Evolutionary conservation across 2,113 vertebrate species (phyloP).

Genomic region (Neolamprologus caudopunctatus): DNA sequence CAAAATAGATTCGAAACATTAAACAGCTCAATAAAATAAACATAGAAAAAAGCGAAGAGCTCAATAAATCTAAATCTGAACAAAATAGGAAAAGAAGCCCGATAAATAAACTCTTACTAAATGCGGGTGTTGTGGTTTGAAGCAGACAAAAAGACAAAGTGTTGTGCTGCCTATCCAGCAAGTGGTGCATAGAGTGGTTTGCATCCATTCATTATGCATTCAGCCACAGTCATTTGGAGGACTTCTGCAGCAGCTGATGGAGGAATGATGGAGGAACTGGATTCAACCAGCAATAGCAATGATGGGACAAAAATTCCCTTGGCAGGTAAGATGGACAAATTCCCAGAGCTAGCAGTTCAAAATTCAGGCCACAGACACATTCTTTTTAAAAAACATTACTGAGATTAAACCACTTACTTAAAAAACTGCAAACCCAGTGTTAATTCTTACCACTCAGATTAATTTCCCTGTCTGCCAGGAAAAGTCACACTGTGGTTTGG

Average conservation of each 20-base stretch:
- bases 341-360: not conserved
- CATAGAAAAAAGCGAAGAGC: not conserved
- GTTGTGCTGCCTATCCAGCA: not conserved
- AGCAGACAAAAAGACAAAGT: not conserved
- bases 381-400: not conserved
- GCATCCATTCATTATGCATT: not conserved
- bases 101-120: not conserved
- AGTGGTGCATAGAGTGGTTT: not conserved
- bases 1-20: not conserved
- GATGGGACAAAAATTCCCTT: not conserved
- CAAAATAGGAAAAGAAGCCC: not conserved
- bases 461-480: not conserved
- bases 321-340: not conserved
- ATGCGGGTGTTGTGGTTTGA: not conserved
- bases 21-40: not conserved
- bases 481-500: not conserved
- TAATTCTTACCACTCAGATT: not conserved
- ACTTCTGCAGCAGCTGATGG: not conserved
- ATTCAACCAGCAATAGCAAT: not conserved
- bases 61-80: not conserved
- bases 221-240: not conserved
- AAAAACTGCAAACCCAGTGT: accelerated
- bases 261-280: not conserved
- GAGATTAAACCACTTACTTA: not conserved
- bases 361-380: not conserved